Evolutionary conservation across 1,140 invertebrate genomes (phyloP), one percentile per base, ranked within the genome.

Genomic region (Neuroterus valhalla): DNA sequence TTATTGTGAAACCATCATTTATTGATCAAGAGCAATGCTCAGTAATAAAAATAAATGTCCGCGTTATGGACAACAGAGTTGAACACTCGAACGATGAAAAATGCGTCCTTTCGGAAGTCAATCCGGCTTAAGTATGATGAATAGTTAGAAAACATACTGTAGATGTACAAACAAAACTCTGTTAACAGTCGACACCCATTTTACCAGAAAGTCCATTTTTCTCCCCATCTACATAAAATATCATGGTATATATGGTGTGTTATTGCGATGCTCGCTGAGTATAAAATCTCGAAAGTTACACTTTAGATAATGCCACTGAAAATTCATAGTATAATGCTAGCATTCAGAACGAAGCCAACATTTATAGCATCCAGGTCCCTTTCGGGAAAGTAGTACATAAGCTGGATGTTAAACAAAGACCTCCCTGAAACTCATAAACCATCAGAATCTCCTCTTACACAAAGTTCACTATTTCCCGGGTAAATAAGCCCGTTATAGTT

Each of bases 111-210:
- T 55, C 26, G 26, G 12, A 21, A 21, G 52, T 55, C 52, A 55
- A 55, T 31, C 21, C 52, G 23, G 52, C 23, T 55, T 55, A 55
- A 55, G 26, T 55, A 31, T 55, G 52, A 55, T 55, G 52, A 55
- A 55, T 55, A 55, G 52, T 26, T 55, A 55, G 52, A 55, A 55
- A 55, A 26, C 52, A 55, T 5, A 11, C 19, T 26, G 21, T 23
- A 55, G 52, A 12, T 55, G 52, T 55, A 55, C 52, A 55, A 55
- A 55, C 52, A 52, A 26, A 10, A 23, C 10, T 14, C 21, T 26
- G 52, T 55, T 55, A 26, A 23, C 10, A 3, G 15, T 15, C 52
- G 14, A 12, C 23, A 55, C 52, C 52, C 26, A 55, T 55, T 55
- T 55, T 14, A 55, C 21, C 3, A 11, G 3, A 14, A 12, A 55